Conservation (phyloP, 2,888 invertebrate species). For the Orthosia gracilis region DNA sequence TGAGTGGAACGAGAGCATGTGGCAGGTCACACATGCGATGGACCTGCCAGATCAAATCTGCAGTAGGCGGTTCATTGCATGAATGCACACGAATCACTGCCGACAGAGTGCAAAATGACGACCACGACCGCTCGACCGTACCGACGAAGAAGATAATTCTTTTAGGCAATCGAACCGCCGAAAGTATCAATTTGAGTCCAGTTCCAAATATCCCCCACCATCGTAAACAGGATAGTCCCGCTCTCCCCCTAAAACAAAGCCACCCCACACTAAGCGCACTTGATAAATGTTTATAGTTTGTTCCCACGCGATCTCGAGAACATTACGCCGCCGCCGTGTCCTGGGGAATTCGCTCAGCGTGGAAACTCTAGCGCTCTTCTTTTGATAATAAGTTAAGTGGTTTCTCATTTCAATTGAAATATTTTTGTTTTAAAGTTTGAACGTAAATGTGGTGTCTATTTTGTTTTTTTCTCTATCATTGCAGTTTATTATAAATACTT, state of each 20-base stretch:
- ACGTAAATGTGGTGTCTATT: too few relatives aligned
- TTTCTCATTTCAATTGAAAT: conserved; percentile 15
- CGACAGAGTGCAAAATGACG: too few relatives aligned
- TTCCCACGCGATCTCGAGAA: conserved; percentile 66
- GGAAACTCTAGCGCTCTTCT: conserved; percentile 34
- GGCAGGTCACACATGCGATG: too few relatives aligned
- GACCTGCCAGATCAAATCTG: too few relatives aligned
- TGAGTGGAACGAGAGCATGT: too few relatives aligned
- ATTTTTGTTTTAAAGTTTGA: conserved; percentile 3
- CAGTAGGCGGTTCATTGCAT: too few relatives aligned
- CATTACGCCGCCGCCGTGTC: conserved; percentile 54
- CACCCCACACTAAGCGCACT: conserved; percentile 55
- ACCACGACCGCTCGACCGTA: too few relatives aligned
- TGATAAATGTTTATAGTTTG: conserved; percentile 65
- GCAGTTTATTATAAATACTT: too few relatives aligned
- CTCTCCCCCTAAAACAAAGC: background rate
- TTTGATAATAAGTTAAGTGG: conserved; percentile 30
- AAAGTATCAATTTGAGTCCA: background rate
- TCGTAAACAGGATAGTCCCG: background rate
- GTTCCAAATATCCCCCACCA: background rate
- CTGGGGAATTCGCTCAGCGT: conserved; percentile 39
- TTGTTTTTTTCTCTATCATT: too few relatives aligned
- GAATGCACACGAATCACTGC: too few relatives aligned
- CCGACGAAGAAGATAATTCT: too few relatives aligned
- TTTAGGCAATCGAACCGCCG: background rate